Evolutionary conservation across 2,888 invertebrate genomes (phyloP).

Genomic region (Sarcophaga rosellei): DNA sequence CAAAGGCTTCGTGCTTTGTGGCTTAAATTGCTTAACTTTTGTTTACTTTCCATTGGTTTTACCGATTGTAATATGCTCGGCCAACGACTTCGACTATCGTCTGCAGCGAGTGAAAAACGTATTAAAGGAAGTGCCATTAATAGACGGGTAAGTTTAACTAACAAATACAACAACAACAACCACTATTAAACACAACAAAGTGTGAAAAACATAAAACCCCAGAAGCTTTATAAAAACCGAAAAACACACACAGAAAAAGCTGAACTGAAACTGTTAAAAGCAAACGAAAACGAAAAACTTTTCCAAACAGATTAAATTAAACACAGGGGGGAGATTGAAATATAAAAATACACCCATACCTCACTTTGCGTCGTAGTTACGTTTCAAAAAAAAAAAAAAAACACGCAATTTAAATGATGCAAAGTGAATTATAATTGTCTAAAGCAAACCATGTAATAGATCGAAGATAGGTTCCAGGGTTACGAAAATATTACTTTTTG

Average conservation of each 20-base stretch:
- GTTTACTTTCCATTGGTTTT: slow-evolving; percentile 79
- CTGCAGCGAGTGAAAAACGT: slow-evolving; percentile 83
- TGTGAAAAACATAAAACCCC: slow-evolving; percentile 42
- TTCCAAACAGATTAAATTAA: background rate
- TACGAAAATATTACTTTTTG: too few relatives aligned
- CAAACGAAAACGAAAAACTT: background rate
- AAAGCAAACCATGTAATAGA: too few relatives aligned
- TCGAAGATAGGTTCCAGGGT: too few relatives aligned
- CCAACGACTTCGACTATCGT: slow-evolving; percentile 83
- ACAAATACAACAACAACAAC: slow-evolving; percentile 7
- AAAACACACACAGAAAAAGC: background rate
- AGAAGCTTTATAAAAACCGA: slow-evolving; percentile 27
- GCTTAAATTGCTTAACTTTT: slow-evolving; percentile 81
- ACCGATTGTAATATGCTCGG: slow-evolving; percentile 79
- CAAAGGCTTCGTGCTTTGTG: slow-evolving; percentile 81
- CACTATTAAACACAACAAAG: slow-evolving; percentile 17
- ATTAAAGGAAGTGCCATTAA: slow-evolving; percentile 84
- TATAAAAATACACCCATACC: too few relatives aligned
- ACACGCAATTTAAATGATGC: too few relatives aligned
- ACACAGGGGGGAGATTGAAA: background rate
- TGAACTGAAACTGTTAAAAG: background rate
- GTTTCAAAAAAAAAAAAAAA: too few relatives aligned
- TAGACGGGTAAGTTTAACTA: slow-evolving; percentile 83
- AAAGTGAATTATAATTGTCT: too few relatives aligned
- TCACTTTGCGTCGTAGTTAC: too few relatives aligned